Evolutionary conservation across 1,140 invertebrate genomes (phyloP), one percentile per base, ranked within the genome.

Genomic region (Telenomus remus): DNA sequence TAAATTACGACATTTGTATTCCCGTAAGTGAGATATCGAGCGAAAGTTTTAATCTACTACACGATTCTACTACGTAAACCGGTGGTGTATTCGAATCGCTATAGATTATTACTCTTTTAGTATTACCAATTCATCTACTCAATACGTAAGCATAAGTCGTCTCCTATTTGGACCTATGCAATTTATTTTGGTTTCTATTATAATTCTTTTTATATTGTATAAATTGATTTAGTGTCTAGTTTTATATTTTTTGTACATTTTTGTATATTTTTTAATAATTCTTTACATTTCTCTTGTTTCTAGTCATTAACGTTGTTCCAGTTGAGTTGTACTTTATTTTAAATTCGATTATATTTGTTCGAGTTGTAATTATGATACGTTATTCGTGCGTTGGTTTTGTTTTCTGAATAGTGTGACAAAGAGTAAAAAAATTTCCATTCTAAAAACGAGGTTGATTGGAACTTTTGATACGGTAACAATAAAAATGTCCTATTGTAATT

Each of bases 1-100:
- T 87, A 87, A 83, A 87, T 83, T 83, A 16, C 80, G 79, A 80
- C 71, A 83, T 83, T 85, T 84, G 80, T 84, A 86, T 82, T 84
- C 79, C 56, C 48, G 34, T 54, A 55, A 72, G 60, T 43, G 61
- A 66, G 61, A 64, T 35, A 68, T 6, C 11, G 77, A 54, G 68
- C 54, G 66, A 64, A 55, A 64, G 60, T 60, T 71, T 66, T 55
- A 57, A 61, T 37, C 37, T 50, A 39, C 37, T 54, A 6, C 19
- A 69, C 12, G 57, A 73, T 73, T 70, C 63, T 61, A 27, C 19
- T 27, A 66, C 61, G 65, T 70, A 71, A 27, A 53, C 55, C 48
- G 68, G n/a, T n/a, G 59, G 50, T 77, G 47, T 72, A 69, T 69
- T 68, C 63, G 63, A 72, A 65, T 65, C 49, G 69, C 49, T 72